Evolutionary conservation across 2,888 invertebrate genomes (phyloP), one percentile per base, ranked within the genome.

Genomic region (Macropis europaea): DNA sequence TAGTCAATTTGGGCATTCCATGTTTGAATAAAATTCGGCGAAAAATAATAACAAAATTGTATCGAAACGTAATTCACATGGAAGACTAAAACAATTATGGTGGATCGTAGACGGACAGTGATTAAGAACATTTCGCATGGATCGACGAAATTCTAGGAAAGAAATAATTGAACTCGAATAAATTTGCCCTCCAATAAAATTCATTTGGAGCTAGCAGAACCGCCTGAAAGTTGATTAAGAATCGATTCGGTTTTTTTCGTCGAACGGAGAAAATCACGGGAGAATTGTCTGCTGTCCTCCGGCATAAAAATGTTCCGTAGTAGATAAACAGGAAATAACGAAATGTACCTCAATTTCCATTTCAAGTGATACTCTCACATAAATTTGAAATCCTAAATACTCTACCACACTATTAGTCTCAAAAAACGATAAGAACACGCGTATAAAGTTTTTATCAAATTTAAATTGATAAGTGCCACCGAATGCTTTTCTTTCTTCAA

Each of bases 81-180:
- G 26, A 13, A 24, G 26, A 13, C 11, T 3, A 24, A 3, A 3
- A 26, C 17, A 53, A 38, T 66, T 40, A 54, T 26, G 3, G 17
- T 11, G 5, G 32, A 24, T 63, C 9, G 9, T 17, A 32, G 22
- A 53, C 34, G 32, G 28, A 43, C 47, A 22, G 47, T 63, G 43
- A 72, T 59, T 68, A 63, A 52, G 24, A 50, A 17, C 26, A 48
- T 62, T 61, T 38, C n/a, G 45, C 53, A 13, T 53, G 17, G 32
- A 43, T 61, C 50, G 42, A 26, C 48, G 24, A 53, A 59, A 40
- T 22, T 30, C 19, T 19, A 17, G 11, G 15, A 28, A 61, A 40
- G 36, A 57, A 67, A 53, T 72, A 67, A 67, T 72, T 66, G 38
- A 54, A 60, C 43, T 38, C 54, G 54, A 57, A 61, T 60, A 47